A percentile compares a stretch with the other conserved stretches of the same genome.
phyloP scores from a whole-genome alignment of 2,797 vertebrate species.

The Pseudomugil tenellus region DNA sequence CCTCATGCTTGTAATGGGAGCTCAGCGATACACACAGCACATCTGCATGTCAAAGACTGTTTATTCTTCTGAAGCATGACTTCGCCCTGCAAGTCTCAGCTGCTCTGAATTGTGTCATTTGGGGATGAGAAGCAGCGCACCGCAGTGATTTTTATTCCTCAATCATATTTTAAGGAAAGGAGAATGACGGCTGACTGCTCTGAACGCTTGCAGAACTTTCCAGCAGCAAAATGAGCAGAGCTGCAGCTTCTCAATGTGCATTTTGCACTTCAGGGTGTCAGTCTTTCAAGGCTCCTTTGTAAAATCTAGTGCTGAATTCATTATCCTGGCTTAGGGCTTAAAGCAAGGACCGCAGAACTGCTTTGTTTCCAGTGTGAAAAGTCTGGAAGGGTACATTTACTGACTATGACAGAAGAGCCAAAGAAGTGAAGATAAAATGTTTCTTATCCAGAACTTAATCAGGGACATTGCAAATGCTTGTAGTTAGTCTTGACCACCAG shows the following conservation, averaged over 20 bases:
- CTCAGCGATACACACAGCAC: not conserved
- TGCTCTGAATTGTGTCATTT: slow-evolving; percentile 36
- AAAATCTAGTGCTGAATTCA: not conserved
- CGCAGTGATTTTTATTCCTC: slow-evolving; percentile 33
- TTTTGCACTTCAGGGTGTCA: not conserved
- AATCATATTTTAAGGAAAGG: not conserved
- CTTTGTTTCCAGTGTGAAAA: not conserved
- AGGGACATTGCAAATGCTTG: not conserved
- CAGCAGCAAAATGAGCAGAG: not conserved
- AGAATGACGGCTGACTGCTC: slow-evolving; percentile 4
- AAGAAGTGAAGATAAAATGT: not conserved
- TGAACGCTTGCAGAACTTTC: not conserved
- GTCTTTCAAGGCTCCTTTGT: not conserved
- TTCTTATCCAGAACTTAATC: not conserved
- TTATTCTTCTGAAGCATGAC: slow-evolving; percentile 38
- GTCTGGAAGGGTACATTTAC: not conserved
- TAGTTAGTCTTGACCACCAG: not conserved
- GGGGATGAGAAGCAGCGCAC: slow-evolving; percentile 29
- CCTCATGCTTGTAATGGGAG: slow-evolving; percentile 8
- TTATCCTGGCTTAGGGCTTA: not conserved
- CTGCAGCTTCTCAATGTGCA: not conserved
- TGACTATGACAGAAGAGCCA: not conserved
- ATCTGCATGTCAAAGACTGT: slow-evolving; percentile 17
- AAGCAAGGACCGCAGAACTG: not conserved
- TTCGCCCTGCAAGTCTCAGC: slow-evolving; percentile 20